Conservation (phyloP, 1,140 invertebrate species). For the Formica selysi region DNA sequence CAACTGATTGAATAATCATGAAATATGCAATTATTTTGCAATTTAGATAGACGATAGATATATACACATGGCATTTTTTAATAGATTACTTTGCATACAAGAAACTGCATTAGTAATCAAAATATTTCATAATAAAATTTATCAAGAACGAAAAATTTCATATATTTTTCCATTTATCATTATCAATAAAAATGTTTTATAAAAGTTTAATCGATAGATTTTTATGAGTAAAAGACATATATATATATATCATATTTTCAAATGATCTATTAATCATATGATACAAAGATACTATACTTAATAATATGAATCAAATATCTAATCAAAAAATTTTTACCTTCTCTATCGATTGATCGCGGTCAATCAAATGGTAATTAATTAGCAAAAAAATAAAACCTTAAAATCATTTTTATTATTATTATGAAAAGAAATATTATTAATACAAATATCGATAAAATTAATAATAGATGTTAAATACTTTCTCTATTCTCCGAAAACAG, state of each 20-base stretch:
- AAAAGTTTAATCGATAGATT: not conserved
- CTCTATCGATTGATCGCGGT: not conserved
- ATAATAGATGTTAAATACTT: not conserved
- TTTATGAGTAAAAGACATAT: not conserved
- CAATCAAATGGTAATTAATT: slow-evolving; percentile 33
- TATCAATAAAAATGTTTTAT: slow-evolving; percentile 1
- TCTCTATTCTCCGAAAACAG: not conserved
- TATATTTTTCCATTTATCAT: not conserved
- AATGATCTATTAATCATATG: slow-evolving; percentile 3
- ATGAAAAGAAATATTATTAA: slow-evolving; percentile 7
- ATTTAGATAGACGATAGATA: slow-evolving; percentile 13
- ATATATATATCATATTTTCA: not conserved
- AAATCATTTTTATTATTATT: slow-evolving; percentile 14
- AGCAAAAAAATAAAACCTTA: slow-evolving; percentile 13
- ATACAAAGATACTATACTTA: slow-evolving; percentile 4
- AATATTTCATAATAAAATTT: slow-evolving; percentile 8
- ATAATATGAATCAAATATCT: slow-evolving; percentile 33
- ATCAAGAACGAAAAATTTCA: not conserved
- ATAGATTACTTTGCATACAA: slow-evolving; percentile 18
- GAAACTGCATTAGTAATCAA: not conserved
- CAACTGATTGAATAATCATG: slow-evolving; percentile 4
- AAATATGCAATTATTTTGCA: slow-evolving; percentile 16
- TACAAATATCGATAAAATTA: slow-evolving; percentile 2
- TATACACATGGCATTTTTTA: not conserved
- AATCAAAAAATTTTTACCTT: slow-evolving; percentile 22